These are phyloP conservation scores for Pseudomugil tenellus DNA, from an alignment of 2,797 vertebrate genomes.

Conservation along the genomic window DNA sequence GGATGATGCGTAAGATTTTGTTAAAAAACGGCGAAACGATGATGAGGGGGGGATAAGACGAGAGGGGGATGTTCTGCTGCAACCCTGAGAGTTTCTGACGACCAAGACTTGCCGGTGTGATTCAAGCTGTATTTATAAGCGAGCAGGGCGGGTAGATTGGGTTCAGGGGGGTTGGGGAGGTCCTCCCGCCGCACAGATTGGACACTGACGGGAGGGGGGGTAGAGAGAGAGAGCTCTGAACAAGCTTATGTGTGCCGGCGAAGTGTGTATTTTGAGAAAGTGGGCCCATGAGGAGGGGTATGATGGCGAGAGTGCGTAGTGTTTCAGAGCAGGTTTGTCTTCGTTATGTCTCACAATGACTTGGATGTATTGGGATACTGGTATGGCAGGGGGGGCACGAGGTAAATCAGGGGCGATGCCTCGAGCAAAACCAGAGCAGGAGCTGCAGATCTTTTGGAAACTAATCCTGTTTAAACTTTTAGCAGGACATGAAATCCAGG, in stretches of 20 bases:
- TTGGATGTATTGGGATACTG: conserved; percentile 44
- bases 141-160: conserved; percentile 80
- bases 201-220: conserved; percentile 72
- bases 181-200: conserved; percentile 85
- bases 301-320: conserved; percentile 38
- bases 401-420: conserved; percentile 48
- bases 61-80: conserved; percentile 79
- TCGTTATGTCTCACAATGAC: conserved; percentile 37
- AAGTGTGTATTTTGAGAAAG: conserved; percentile 57
- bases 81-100: conserved; percentile 85
- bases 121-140: conserved; percentile 90
- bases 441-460: background rate
- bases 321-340: conserved; percentile 47
- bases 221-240: conserved; percentile 49
- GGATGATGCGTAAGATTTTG: conserved; percentile 62
- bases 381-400: conserved; percentile 42
- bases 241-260: conserved; percentile 39
- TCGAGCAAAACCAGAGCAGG: conserved; percentile 24
- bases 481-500: background rate
- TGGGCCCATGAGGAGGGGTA: conserved; percentile 28
- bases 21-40: conserved; percentile 74
- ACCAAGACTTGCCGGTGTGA: conserved; percentile 86
- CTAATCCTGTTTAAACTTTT: background rate
- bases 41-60: conserved; percentile 73
- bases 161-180: conserved; percentile 84